phyloP scores from a whole-genome alignment of 2,113 vertebrate species.

The Alosa alosa region DNA sequence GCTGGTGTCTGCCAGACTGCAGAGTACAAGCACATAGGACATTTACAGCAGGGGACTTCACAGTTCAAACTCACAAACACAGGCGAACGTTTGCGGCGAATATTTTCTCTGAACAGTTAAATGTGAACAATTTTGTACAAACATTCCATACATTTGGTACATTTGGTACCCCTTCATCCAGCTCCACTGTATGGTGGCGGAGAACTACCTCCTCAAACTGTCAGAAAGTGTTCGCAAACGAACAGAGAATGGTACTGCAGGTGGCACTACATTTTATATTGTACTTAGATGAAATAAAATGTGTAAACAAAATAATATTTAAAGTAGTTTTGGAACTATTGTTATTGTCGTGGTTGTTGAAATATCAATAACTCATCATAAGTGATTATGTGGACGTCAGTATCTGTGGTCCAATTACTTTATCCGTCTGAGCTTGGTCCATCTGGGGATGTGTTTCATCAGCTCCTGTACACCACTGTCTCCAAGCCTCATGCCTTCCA shows the following conservation, averaged over 20 bases:
- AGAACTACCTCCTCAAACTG: too few relatives aligned
- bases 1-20: slow-evolving; percentile 77
- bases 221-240: too few relatives aligned
- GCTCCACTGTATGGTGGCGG: too few relatives aligned
- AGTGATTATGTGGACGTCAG: background rate
- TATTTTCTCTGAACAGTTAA: too few relatives aligned
- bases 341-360: background rate
- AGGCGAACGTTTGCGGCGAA: background rate
- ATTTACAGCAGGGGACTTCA: background rate
- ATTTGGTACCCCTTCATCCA: too few relatives aligned
- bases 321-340: background rate
- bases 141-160: too few relatives aligned
- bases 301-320: background rate
- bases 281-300: too few relatives aligned
- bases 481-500: slow-evolving; percentile 75
- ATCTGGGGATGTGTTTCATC: slow-evolving; percentile 63
- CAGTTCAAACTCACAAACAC: background rate
- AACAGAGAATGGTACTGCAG: too few relatives aligned
- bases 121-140: too few relatives aligned
- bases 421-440: slow-evolving; percentile 73
- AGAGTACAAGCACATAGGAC: background rate
- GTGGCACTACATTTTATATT: too few relatives aligned
- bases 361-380: too few relatives aligned
- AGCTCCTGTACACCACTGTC: slow-evolving; percentile 71
- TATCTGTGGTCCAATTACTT: slow-evolving; percentile 66